Evolutionary conservation across 2,888 invertebrate genomes (phyloP).

Genomic region (Vanessa cardui): DNA sequence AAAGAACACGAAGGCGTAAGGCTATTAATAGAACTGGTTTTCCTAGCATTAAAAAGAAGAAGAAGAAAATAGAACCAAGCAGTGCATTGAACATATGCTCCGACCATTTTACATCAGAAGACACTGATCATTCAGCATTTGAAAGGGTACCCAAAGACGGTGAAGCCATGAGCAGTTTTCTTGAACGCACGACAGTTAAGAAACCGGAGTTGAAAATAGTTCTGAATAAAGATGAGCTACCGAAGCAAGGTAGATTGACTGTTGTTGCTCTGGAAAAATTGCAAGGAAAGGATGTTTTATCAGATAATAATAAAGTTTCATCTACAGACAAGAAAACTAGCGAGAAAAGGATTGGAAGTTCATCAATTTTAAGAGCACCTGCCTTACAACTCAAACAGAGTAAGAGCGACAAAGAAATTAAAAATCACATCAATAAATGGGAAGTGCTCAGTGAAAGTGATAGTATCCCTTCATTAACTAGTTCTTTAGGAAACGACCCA

Average conservation of each 20-base stretch:
- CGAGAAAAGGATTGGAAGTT: slow-evolving; percentile 61
- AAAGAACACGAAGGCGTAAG: slow-evolving; percentile 86
- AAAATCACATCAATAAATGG: slow-evolving; percentile 78
- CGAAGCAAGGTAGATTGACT: slow-evolving; percentile 81
- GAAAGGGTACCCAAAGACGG: slow-evolving; percentile 88
- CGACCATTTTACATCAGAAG: slow-evolving; percentile 67
- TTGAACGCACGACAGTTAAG: slow-evolving; percentile 82
- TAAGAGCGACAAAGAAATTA: slow-evolving; percentile 69
- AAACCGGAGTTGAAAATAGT: slow-evolving; percentile 76
- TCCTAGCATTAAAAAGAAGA: slow-evolving; percentile 92
- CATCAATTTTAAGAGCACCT: slow-evolving; percentile 73
- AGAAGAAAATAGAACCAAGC: slow-evolving; percentile 83
- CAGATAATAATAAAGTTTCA: slow-evolving; percentile 53
- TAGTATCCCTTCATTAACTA: slow-evolving; percentile 79
- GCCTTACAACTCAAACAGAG: slow-evolving; percentile 71
- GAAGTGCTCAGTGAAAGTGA: slow-evolving; percentile 84
- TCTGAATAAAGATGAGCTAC: slow-evolving; percentile 78
- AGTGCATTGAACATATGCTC: slow-evolving; percentile 54
- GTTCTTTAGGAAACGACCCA: slow-evolving; percentile 78
- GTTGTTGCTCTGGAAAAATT: slow-evolving; percentile 84
- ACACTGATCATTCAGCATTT: slow-evolving; percentile 79
- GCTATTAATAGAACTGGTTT: slow-evolving; percentile 94
- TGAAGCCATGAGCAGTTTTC: slow-evolving; percentile 85
- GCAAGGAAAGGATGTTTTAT: slow-evolving; percentile 74
- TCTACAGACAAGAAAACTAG: slow-evolving; percentile 46